Evolutionary conservation across 2,113 vertebrate species (phyloP).

Genomic region (Pogonocichla stellata): DNA sequence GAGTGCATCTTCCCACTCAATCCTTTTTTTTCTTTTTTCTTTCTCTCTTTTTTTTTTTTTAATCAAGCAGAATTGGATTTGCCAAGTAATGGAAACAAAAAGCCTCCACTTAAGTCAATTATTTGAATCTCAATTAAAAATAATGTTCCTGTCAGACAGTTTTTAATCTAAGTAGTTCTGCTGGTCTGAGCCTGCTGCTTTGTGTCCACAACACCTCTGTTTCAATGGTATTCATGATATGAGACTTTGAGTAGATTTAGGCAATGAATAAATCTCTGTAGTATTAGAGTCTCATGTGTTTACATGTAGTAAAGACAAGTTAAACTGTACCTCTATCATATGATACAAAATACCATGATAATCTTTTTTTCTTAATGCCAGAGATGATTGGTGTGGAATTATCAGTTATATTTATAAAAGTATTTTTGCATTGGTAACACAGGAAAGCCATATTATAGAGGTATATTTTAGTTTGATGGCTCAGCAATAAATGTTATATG

Average conservation of each 20-base stretch:
- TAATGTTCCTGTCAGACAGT: neutral
- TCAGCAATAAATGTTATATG: neutral
- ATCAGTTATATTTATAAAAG: neutral
- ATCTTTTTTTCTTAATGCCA: neutral
- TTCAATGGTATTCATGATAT: neutral
- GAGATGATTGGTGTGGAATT: neutral
- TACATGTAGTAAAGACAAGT: neutral
- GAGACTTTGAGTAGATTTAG: neutral
- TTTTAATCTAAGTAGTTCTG: neutral
- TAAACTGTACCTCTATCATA: neutral
- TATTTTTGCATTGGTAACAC: neutral
- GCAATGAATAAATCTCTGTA: neutral
- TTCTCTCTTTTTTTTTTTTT: neutral
- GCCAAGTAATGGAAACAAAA: neutral
- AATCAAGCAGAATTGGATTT: neutral
- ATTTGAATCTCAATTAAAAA: conserved; percentile 34
- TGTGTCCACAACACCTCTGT: neutral
- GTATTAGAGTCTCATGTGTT: neutral
- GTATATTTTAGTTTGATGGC: neutral
- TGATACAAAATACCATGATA: neutral
- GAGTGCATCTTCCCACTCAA: neutral
- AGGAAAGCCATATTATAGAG: neutral
- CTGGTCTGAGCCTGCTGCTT: neutral
- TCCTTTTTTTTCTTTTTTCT: neutral
- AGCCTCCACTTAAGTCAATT: neutral